Percentiles rank a stretch among this genome's conserved stretches.
Evolutionary conservation across 2,797 vertebrate genomes (phyloP).

Genomic region (Leucoraja ocellata): DNA sequence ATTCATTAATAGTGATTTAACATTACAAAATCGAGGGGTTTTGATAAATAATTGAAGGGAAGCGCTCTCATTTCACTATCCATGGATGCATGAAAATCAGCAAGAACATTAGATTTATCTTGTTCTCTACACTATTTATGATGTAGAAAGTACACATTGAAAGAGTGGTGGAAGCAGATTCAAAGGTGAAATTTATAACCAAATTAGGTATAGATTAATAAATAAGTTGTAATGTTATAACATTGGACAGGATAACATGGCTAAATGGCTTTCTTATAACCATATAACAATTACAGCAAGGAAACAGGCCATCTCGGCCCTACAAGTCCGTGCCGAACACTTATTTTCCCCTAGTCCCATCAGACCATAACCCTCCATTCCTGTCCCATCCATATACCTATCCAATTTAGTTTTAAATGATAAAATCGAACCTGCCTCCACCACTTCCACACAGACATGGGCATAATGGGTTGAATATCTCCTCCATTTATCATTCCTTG

Average conservation of each 20-base stretch:
- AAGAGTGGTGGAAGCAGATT: not conserved
- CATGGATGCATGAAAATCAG: not conserved
- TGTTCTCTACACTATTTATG: not conserved
- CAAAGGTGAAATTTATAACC: not conserved
- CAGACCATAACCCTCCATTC: no score
- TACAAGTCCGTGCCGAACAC: no score
- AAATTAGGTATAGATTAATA: not conserved
- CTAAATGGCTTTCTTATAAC: not conserved
- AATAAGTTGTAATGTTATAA: not conserved
- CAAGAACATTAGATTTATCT: not conserved
- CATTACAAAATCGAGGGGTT: not conserved
- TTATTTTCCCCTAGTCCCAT: no score
- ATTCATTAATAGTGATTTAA: not conserved
- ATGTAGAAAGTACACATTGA: not conserved
- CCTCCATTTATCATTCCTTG: no score
- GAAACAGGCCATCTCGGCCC: no score
- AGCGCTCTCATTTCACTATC: no score
- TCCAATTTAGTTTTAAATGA: no score
- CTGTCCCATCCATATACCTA: no score
- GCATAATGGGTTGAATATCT: not conserved
- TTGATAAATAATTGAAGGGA: not conserved
- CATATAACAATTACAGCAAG: no score
- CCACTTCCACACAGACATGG: not conserved
- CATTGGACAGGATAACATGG: not conserved
- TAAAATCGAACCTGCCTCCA: no score